A percentile compares a stretch with the other conserved stretches of the same genome.
Evolutionary conservation across 2,113 vertebrate genomes (phyloP).

Genomic region (Mus spicilegus): DNA sequence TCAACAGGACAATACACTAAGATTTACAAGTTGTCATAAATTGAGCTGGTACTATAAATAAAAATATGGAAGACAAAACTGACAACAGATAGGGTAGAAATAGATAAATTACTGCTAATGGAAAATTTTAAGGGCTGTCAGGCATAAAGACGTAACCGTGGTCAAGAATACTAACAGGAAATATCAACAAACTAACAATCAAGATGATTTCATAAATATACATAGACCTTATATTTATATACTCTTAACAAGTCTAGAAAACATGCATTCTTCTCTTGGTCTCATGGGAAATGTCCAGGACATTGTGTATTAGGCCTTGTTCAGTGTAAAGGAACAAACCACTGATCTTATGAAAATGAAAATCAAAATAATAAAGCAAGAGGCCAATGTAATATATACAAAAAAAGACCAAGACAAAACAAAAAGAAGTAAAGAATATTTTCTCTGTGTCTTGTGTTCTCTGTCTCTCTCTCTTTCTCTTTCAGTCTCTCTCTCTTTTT

Average conservation of each 20-base stretch:
- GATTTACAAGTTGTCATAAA: background rate
- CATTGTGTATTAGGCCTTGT: background rate
- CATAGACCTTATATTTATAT: background rate
- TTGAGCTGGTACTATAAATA: background rate
- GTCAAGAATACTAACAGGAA: background rate
- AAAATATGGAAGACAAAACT: background rate
- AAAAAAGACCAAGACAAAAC: too few species aligned
- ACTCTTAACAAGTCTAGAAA: background rate
- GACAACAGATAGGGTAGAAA: background rate
- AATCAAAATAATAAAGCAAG: background rate
- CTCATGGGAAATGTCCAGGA: background rate
- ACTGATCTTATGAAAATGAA: background rate
- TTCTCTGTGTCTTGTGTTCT: too few species aligned
- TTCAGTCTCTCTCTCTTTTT: too few species aligned
- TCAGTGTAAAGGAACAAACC: background rate
- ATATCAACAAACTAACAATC: background rate
- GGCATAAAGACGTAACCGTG: background rate
- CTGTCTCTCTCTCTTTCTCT: too few species aligned
- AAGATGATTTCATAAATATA: background rate
- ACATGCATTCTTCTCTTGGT: background rate
- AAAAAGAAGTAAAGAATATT: too few species aligned
- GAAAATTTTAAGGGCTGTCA: background rate
- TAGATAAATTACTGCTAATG: background rate
- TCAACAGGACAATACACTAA: background rate
- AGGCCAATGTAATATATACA: background rate